Evolutionary conservation across 2,113 vertebrate species (phyloP), one percentile per base, ranked within the genome.

Genomic region (Pholis gunnellus): DNA sequence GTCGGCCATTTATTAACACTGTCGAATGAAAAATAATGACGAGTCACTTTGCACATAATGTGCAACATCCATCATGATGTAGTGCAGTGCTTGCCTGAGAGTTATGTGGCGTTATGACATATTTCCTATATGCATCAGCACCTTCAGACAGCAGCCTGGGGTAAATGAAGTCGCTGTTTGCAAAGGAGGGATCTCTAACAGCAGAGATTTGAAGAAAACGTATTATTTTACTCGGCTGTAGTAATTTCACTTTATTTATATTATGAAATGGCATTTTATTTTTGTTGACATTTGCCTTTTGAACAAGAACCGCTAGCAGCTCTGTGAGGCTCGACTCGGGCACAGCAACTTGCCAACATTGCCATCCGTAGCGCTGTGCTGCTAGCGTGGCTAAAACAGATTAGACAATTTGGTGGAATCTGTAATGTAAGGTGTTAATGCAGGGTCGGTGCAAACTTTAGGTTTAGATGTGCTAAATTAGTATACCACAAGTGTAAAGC

Each of bases 1-100:
- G 67, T 56, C 10, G 27, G 70, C 31, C 50, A 46, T 78, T 68
- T 57, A 68, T 83, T 77, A 80, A 69, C 69, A 14, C 10, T 60
- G 59, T 73, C 75, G 69, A 44, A 75, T 65, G 29, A 79, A 76
- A 46, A 79, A 73, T 15, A 20, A 34, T 54, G 67, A 65, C 80
- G 65, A 10, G 69, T 81, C 74, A 60, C 65, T 74, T 87, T 70
- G 72, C 75, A 74, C 42, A 27, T 72, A 85, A 88, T 82, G 81
- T 66, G 42, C 42, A 72, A 54, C 81, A 88, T 86, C 50, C 46
- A 78, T 83, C 71, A 80, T 83, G 73, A 44, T 34, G 9, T 46
- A 48, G 34, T 50, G 25, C 22, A 48, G 14, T 18, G 40, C 15
- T 81, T 73, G 65, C 48, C 42, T 52, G 22, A 27, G 42, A 77